Evolutionary conservation across 1,140 invertebrate species (phyloP).

Genomic region (Drepana arcuata): DNA sequence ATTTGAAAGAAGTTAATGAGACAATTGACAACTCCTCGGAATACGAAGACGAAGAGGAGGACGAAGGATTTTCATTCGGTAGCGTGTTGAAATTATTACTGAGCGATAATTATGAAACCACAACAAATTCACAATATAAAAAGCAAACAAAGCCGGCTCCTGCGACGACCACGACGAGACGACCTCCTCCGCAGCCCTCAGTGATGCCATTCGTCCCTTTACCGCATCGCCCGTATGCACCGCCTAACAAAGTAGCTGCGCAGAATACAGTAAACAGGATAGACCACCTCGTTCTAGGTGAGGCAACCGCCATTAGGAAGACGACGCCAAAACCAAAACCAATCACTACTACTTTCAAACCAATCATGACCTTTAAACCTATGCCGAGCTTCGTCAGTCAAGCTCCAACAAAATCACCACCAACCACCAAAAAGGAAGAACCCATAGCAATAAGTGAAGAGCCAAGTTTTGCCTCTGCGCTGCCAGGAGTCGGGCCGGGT

Average conservation of each 20-base stretch:
- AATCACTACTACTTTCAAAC: slow-evolving; percentile 11
- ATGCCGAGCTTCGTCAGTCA: too few species aligned
- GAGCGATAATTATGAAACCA: slow-evolving; percentile 58
- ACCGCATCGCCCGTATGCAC: slow-evolving; percentile 28
- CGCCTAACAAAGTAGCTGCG: slow-evolving; percentile 25
- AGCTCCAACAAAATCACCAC: slow-evolving; percentile 14
- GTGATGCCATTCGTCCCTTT: slow-evolving; percentile 29
- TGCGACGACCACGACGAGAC: slow-evolving; percentile 20
- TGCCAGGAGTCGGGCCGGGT: slow-evolving; percentile 49
- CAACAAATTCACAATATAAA: slow-evolving; percentile 22
- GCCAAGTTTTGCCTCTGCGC: slow-evolving; percentile 15
- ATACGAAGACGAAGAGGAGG: slow-evolving; percentile 57
- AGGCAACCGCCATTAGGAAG: slow-evolving; percentile 46
- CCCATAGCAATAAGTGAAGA: slow-evolving; percentile 10
- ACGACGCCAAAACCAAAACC: slow-evolving; percentile 25
- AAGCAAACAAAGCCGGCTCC: slow-evolving; percentile 13
- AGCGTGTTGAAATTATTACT: slow-evolving; percentile 73
- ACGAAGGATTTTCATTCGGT: slow-evolving; percentile 73
- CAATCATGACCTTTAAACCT: too few species aligned
- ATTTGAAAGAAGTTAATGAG: slow-evolving; percentile 9
- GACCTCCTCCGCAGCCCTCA: slow-evolving; percentile 9
- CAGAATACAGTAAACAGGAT: slow-evolving; percentile 44
- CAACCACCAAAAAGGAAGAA: slow-evolving; percentile 17
- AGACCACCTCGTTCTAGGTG: slow-evolving; percentile 56
- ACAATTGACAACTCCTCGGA: slow-evolving; percentile 24